Base-by-base conservation (phyloP, 2,888 invertebrate species). In the Sinhomidia bicolor region DNA sequence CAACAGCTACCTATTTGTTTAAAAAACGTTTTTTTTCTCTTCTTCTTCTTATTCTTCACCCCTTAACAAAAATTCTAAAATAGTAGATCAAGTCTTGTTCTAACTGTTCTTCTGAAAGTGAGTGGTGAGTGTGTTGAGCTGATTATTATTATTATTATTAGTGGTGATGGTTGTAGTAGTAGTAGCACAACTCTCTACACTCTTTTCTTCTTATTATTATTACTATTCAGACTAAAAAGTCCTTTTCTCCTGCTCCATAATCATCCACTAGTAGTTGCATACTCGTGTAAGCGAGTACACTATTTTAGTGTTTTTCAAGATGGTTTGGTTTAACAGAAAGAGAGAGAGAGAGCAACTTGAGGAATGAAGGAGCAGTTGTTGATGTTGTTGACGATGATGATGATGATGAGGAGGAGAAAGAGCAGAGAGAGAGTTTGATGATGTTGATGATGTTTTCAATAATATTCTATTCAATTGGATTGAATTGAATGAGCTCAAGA, bases 291-390 rank as follows among this genome's bases (percentile, higher is more conserved):
- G 86, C 80, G 87, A 83, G 88, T 76, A 83, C 82, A 88, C 82
- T 81, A 83, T 57, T 88, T 76, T 88, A 83, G 82, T 83, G 82
- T 78, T 83, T 87, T 88, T 88, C 17, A 87, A 87, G 88, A 88
- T 80, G 88, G 88, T 87, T 87, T 87, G 82, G 87, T 78, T 83
- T 74, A 81, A 78, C 83, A 82, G 88, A 36, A 9, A 36, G 36
- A n/a, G n/a, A n/a, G n/a, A n/a, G n/a, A n/a, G n/a, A 88, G 88
- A 83, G 88, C 83, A 88, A 88, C 88, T 88, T 88, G 88, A 88
- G 88, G 83, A 88, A 88, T 88, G 82, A 88, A 88, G 88, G 83
- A 87, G 87, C 68, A 82, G 81, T 87, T 87, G 87, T 87, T 87
- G 81, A 87, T 87, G 87, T 60, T 54, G 74, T 65, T 79, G 76